These are phyloP conservation scores for Drosophila limbata DNA, from an alignment of 2,888 invertebrate species.

Conservation along the genomic window DNA sequence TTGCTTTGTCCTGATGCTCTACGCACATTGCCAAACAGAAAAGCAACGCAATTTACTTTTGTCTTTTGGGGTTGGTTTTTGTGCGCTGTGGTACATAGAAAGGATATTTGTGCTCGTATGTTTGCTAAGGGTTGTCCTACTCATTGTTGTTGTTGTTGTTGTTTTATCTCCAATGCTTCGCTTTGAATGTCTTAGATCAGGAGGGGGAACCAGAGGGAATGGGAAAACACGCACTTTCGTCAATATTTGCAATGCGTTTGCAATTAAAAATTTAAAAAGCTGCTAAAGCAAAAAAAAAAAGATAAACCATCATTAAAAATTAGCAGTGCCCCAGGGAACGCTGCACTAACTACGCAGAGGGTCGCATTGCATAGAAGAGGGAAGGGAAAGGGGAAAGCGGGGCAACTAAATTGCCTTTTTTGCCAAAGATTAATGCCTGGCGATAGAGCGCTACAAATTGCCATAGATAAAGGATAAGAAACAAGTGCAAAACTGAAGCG, in stretches of 20 bases:
- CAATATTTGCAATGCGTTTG: slow-evolving; percentile 67
- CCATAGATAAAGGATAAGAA: slow-evolving; percentile 37
- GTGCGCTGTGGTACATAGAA: slow-evolving; percentile 8
- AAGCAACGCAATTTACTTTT: slow-evolving; percentile 77
- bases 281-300: slow-evolving; percentile 13
- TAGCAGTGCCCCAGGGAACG: slow-evolving; percentile 25
- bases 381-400: neutral
- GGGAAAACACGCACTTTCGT: slow-evolving; percentile 62
- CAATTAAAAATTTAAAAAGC: slow-evolving; percentile 66
- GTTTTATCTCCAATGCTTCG: neutral
- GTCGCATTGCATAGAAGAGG: slow-evolving; percentile 17
- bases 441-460: slow-evolving; percentile 51
- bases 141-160: slow-evolving; percentile 12
- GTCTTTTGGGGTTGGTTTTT: slow-evolving; percentile 62
- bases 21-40: slow-evolving; percentile 57
- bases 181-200: slow-evolving; percentile 40
- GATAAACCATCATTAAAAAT: slow-evolving; percentile 53
- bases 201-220: neutral
- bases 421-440: slow-evolving; percentile 36
- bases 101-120: slow-evolving; percentile 12
- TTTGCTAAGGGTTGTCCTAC: slow-evolving; percentile 37
- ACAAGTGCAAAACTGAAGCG: slow-evolving; percentile 18
- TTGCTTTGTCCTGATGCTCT: slow-evolving; percentile 68
- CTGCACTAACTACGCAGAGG: slow-evolving; percentile 1
- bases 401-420: slow-evolving; percentile 54